Base-by-base conservation (phyloP, 2,888 invertebrate genomes). In the Gymnosoma rotundatum region DNA sequence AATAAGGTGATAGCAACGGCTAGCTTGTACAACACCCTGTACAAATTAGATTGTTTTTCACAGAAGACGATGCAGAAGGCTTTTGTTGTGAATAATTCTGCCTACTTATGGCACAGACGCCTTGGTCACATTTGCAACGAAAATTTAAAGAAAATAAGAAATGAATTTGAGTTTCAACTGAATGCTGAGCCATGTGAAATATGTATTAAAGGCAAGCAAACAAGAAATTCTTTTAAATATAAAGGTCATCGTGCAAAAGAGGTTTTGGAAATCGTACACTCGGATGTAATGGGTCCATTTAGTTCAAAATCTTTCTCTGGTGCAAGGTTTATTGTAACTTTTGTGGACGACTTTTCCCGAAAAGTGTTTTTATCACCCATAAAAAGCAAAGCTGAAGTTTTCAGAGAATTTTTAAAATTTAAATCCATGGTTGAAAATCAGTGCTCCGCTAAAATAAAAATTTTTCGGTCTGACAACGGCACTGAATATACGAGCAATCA, bases 271-370 rank as follows among this genome's bases (percentile, higher is more conserved):
- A 18, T 90, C 36, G 75, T 92, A 6, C 90, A 91, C 25, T 80
- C 89, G 2, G 25, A 25, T 25, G 25, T 25, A 25, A 25, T 25
- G 25, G 25, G 25, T 25, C 25, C 90, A 25, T 89, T 91, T 87
- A 87, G 89, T 76, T 85, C 83, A 10, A 72, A 78, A 42, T 92
- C 91, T 0, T 73, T 88, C 12, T 89, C 25, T 89, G 20, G 90
- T 90, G 4, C 87, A 12, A 6, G 1, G 73, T 92, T 91, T 79
- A 89, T 91, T 58, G 61, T 91, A 20, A 90, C 88, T 90, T 92
- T 25, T 70, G 88, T 90, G 66, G 92, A 92, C 87, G 90, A 91
- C 81, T 86, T 60, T 38, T 81, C 83, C 7, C 42, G 86, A 14
- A 87, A 82, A 72, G 76, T 87, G 0, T 86, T 87, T 70, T 75